These are phyloP conservation scores for Clarias macrocephalus DNA, from an alignment of 2,113 vertebrate species.

Conservation along the genomic window DNA sequence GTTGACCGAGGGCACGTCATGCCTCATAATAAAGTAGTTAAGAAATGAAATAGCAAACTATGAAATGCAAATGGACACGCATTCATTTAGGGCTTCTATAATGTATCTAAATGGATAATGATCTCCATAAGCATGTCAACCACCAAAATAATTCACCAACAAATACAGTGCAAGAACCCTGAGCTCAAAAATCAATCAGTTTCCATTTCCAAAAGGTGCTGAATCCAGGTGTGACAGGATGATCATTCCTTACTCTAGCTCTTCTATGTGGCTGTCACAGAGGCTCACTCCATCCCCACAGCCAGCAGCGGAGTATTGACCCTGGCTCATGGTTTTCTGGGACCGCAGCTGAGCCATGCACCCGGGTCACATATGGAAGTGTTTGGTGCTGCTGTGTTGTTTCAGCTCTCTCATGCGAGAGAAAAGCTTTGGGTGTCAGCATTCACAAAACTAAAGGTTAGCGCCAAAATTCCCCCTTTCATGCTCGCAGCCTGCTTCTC, in stretches of 20 bases:
- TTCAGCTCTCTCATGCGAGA: conserved; percentile 66
- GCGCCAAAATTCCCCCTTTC: conserved; percentile 41
- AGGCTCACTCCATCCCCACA: not conserved
- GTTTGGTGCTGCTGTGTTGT: conserved; percentile 67
- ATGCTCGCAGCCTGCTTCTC: conserved; percentile 30
- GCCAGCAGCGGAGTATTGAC: conserved; percentile 16
- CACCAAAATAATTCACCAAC: not conserved
- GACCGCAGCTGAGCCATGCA: conserved; percentile 36
- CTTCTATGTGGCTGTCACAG: not conserved
- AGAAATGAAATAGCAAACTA: conserved; percentile 39
- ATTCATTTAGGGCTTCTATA: conserved; percentile 21
- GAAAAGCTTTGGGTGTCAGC: conserved; percentile 58
- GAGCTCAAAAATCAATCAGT: not conserved
- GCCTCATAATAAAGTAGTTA: conserved; percentile 38
- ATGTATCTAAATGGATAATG: conserved; percentile 14
- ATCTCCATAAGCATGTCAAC: not conserved
- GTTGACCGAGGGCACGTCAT: conserved; percentile 40
- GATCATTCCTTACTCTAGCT: not conserved
- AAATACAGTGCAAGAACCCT: not conserved
- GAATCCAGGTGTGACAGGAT: conserved; percentile 22
- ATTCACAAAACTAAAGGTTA: conserved; percentile 57
- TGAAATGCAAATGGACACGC: conserved; percentile 29
- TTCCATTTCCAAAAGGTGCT: not conserved
- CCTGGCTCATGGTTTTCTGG: conserved; percentile 41
- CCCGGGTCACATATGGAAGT: conserved; percentile 73